Evolutionary conservation across 92 coral and sea anemone genomes (phyloP).

Genomic region (Montipora capitata): DNA sequence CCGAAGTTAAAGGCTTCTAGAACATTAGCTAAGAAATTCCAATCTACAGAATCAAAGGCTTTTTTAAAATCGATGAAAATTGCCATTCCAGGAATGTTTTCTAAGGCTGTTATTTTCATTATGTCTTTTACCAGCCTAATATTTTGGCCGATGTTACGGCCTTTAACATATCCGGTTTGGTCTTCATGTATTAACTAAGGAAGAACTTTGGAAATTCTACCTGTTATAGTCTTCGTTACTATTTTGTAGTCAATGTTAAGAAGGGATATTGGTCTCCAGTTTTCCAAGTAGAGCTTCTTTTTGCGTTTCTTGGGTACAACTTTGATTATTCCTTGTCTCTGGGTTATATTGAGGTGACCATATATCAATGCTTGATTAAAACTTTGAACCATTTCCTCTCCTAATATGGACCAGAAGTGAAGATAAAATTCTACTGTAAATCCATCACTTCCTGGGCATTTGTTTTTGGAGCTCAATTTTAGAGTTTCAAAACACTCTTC

Average conservation of each 20-base stretch:
- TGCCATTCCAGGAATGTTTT: background rate
- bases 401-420: background rate
- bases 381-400: constrained; percentile 8
- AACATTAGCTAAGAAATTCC: background rate
- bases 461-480: background rate
- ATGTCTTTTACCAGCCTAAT: constrained; percentile 9
- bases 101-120: background rate
- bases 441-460: constrained; percentile 3
- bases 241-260: constrained; percentile 22
- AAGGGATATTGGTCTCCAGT: constrained; percentile 27
- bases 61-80: constrained; percentile 18
- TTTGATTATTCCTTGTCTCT: constrained; percentile 21
- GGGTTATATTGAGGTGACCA: constrained; percentile 2
- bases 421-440: constrained; percentile 18
- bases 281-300: constrained; percentile 7
- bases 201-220: constrained; percentile 16
- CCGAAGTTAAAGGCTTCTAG: too few species aligned
- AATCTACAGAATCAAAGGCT: constrained; percentile 3
- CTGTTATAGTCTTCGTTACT: background rate
- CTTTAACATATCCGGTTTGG: constrained; percentile 18
- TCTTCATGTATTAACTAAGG: constrained; percentile 1
- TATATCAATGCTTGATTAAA: background rate
- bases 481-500: background rate
- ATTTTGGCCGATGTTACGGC: background rate
- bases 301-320: constrained; percentile 15